Evolutionary conservation across 2,113 vertebrate species (phyloP).

Genomic region (Callionymus lyra): DNA sequence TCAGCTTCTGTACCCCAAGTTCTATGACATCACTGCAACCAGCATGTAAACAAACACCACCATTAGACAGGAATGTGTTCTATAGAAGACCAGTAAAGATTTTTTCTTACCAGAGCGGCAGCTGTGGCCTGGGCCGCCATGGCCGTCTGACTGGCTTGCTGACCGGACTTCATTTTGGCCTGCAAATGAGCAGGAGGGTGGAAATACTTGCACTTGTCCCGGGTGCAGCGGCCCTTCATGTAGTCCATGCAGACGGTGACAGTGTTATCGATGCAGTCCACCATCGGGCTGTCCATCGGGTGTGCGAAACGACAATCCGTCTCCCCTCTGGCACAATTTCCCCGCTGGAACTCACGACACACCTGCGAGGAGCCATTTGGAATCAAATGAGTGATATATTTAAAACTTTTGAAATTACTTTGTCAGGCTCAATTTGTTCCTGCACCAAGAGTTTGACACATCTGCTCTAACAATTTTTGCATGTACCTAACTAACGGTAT

Average conservation of each 20-base stretch:
- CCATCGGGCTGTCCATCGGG: constrained; percentile 92
- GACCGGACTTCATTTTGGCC: constrained; percentile 96
- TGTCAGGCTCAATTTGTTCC: too few relatives aligned
- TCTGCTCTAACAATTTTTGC: too few relatives aligned
- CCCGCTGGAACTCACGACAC: constrained; percentile 92
- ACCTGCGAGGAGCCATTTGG: constrained; percentile 64
- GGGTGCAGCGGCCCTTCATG: constrained; percentile 97
- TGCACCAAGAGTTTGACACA: too few relatives aligned
- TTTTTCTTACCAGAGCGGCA: constrained; percentile 84
- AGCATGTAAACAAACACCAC: constrained; percentile 5
- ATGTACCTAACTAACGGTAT: too few relatives aligned
- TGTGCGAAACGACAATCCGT: constrained; percentile 96
- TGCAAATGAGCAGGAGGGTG: constrained; percentile 97
- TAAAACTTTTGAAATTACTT: too few relatives aligned
- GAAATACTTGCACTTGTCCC: constrained; percentile 99
- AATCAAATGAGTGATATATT: too few relatives aligned
- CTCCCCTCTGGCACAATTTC: constrained; percentile 89
- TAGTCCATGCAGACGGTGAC: constrained; percentile 99
- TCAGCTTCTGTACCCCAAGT: too few relatives aligned
- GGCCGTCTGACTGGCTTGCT: constrained; percentile 87
- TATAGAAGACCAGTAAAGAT: constrained; percentile 1
- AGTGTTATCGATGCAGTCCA: constrained; percentile 91
- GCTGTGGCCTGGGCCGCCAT: constrained; percentile 84
- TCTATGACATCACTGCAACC: too few relatives aligned
- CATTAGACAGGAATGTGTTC: neutral